These are phyloP conservation scores for Eurystomus glaucurus DNA, from an alignment of 2,797 vertebrate species.

Conservation along the genomic window DNA sequence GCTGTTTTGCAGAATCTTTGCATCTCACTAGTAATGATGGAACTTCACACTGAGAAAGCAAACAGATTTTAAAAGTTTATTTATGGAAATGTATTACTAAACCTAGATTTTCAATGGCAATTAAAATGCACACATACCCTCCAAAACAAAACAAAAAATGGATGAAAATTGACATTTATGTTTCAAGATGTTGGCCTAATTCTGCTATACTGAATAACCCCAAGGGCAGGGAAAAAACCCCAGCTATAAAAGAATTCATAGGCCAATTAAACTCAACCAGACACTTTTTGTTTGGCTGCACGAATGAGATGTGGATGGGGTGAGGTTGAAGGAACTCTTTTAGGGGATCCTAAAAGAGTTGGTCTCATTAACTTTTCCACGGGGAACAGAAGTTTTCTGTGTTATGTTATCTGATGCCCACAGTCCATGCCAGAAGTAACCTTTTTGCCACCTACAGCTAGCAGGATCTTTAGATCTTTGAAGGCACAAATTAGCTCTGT, in stretches of 20 bases:
- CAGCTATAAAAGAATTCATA: neutral
- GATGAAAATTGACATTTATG: neutral
- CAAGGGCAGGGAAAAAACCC: neutral
- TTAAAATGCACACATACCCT: neutral
- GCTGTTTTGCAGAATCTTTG: neutral
- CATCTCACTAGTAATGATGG: neutral
- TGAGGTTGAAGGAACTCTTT: constrained; percentile 42
- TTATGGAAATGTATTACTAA: neutral
- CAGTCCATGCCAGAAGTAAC: constrained; percentile 20
- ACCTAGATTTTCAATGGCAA: neutral
- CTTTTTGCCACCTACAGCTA: constrained; percentile 38
- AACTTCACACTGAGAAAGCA: neutral
- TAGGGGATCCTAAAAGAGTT: constrained; percentile 16
- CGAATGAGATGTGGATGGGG: constrained; percentile 7
- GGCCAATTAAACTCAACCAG: constrained; percentile 41
- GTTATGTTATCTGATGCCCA: constrained; percentile 18
- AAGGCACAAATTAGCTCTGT: constrained; percentile 47
- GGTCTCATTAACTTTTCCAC: constrained; percentile 69
- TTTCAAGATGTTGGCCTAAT: neutral
- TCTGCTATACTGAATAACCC: neutral
- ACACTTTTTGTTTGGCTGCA: constrained; percentile 19
- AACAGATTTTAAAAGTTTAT: neutral
- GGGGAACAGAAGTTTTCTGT: constrained; percentile 37
- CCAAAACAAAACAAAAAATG: neutral
- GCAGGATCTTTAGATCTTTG: constrained; percentile 42